Base-by-base conservation (phyloP, 2,113 vertebrate genomes). In the Gambusia holbrooki region DNA sequence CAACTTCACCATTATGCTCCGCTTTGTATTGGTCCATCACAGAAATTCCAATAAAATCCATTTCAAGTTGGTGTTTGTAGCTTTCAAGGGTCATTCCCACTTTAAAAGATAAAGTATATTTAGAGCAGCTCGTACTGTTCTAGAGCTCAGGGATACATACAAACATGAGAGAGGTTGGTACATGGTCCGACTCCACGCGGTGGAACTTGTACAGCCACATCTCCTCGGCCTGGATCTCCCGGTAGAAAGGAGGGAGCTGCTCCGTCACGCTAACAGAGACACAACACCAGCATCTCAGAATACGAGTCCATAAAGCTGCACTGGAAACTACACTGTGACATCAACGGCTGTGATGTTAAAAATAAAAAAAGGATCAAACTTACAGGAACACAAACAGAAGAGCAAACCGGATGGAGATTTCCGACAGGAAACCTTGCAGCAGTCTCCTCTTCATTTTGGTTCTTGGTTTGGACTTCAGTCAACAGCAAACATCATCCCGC, bases 121-220 rank as follows among this genome's bases (percentile, higher is more conserved):
- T 22, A 22, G 17, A 19, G 15, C 17, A 42, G 10, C 40, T 42
- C 40, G 3, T 42, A 17, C 12, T 45, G 42, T 15, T 45, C 14
- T 45, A 45, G 14, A 45, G 42, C 42, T 45, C 14, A 10, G 48
- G 1, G 10, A 33, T 1, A 95, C 94, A 92, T 87, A 99, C 98
- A 82, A 97, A 96, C 96, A 97, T 96, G 1, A 94, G 92, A 3
- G 81, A 76, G 0, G 96, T 92, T 12, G 97, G 96, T 0, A 99
- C 94, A 0, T 71, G 95, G 32, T 99, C 98, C 0, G 2, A 88
- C 0, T 92, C 91, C 1, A 96, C 90, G 25, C 94, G 94, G 0
- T 96, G 96, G 48, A 95, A 96, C 67, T 93, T 96, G 74, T 98
- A 99, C 1, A 97, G 93, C 97, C 97, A 97, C 94, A 99, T 94